These are phyloP conservation scores for Aethina tumida DNA, from an alignment of 1,140 invertebrate species.

Conservation along the genomic window DNA sequence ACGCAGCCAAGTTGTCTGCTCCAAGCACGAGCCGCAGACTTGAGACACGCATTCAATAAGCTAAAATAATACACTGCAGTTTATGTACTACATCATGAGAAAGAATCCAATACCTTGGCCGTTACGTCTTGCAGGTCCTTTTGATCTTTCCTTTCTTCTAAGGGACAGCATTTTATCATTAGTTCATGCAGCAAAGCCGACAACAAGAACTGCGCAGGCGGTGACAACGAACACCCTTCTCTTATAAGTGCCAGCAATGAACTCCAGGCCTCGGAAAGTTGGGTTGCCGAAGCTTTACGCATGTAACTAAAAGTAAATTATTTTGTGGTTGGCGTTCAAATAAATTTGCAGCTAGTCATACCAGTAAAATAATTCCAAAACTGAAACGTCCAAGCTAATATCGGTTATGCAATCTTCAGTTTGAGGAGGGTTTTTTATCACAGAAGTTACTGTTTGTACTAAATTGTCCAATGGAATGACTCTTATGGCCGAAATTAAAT, in stretches of 20 bases:
- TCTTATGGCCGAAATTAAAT: constrained; percentile 69
- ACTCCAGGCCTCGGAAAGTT: constrained; percentile 71
- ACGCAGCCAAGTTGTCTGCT: constrained; percentile 85
- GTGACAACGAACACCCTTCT: constrained; percentile 59
- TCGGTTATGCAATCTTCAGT: constrained; percentile 52
- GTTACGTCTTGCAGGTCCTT: constrained; percentile 78
- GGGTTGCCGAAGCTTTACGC: constrained; percentile 51
- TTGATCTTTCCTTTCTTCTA: constrained; percentile 57
- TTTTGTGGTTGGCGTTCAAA: not conserved
- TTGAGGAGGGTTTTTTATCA: constrained; percentile 67
- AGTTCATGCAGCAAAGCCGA: constrained; percentile 77
- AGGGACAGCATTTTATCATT: constrained; percentile 67
- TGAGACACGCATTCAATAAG: constrained; percentile 75
- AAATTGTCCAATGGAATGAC: constrained; percentile 79
- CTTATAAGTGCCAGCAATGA: constrained; percentile 68
- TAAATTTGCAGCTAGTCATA: too few relatives aligned
- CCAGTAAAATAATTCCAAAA: constrained; percentile 51
- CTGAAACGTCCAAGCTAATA: constrained; percentile 50
- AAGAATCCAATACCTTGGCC: constrained; percentile 41
- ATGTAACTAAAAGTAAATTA: constrained; percentile 55
- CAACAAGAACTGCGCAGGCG: constrained; percentile 73
- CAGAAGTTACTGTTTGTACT: constrained; percentile 75
- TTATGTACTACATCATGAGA: not conserved
- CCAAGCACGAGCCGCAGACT: constrained; percentile 80
- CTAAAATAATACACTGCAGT: constrained; percentile 33